Evolutionary conservation across 1,140 invertebrate species (phyloP).

Genomic region (Ooceraea biroi): DNA sequence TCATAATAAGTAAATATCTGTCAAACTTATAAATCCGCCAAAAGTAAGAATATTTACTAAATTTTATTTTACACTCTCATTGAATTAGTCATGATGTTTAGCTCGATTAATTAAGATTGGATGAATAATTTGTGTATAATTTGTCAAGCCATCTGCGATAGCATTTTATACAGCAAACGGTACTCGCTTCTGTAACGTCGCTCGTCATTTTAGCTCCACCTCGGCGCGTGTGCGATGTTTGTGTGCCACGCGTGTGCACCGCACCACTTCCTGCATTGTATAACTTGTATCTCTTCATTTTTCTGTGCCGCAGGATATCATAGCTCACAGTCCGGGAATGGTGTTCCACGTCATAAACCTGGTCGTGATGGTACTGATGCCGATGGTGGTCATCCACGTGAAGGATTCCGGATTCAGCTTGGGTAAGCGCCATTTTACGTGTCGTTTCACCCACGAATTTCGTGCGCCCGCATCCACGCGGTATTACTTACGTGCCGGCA

Average conservation of each 20-base stretch:
- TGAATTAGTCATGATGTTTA: no score
- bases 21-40: no score
- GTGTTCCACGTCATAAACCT: conserved; percentile 92
- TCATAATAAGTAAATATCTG: no score
- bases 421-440: conserved; percentile 87
- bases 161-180: not conserved
- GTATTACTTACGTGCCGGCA: conserved; percentile 36
- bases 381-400: conserved; percentile 92
- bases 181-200: not conserved
- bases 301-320: conserved; percentile 89
- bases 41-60: no score
- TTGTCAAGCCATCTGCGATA: not conserved
- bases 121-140: no score
- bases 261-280: conserved; percentile 61
- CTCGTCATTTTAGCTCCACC: conserved; percentile 9
- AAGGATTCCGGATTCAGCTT: conserved; percentile 92
- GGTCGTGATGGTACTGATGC: conserved; percentile 91
- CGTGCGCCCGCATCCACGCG: not conserved
- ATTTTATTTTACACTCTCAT: no score
- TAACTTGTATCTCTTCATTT: conserved; percentile 74
- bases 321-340: conserved; percentile 90
- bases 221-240: not conserved
- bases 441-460: conserved; percentile 66
- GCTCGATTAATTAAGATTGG: no score
- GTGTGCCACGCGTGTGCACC: conserved; percentile 30